Percentiles rank a stretch among this genome's conserved stretches.
Evolutionary conservation across 2,113 vertebrate genomes (phyloP).

Genomic region (Malurus elegans): DNA sequence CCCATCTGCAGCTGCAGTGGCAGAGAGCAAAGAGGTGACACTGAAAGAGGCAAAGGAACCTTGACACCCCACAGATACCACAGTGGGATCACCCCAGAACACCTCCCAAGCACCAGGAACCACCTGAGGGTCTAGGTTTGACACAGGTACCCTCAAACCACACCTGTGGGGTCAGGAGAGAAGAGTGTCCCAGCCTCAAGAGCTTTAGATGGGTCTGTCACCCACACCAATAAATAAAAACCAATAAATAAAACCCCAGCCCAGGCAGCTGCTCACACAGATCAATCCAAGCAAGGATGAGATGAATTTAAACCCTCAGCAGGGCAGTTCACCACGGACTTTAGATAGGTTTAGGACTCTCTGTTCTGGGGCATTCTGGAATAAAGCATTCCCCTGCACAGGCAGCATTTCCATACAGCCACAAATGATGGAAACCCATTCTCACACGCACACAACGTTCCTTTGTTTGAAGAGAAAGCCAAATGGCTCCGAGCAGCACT

Average conservation of each 20-base stretch:
- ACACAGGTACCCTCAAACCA: neutral
- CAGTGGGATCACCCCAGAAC: neutral
- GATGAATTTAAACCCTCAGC: neutral
- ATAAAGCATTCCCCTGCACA: neutral
- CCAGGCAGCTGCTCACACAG: neutral
- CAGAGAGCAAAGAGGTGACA: neutral
- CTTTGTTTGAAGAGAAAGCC: slow-evolving; percentile 14
- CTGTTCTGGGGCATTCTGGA: neutral
- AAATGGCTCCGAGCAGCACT: neutral
- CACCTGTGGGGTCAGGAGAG: neutral
- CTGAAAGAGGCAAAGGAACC: no score
- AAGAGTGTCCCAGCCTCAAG: neutral
- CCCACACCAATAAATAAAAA: neutral
- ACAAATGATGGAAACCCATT: neutral
- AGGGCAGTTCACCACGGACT: neutral
- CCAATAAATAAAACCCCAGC: neutral
- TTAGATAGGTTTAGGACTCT: neutral
- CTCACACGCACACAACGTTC: fast-evolving
- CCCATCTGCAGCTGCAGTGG: fast-evolving
- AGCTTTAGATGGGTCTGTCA: neutral
- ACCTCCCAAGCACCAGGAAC: neutral
- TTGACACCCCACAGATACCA: fast-evolving
- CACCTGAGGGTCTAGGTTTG: neutral
- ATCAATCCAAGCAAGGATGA: neutral
- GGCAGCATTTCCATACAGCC: neutral